A percentile compares a stretch with the other conserved stretches of the same genome.
Conservation (phyloP, 1,140 invertebrate genomes). For the Epicauta chinensis region DNA sequence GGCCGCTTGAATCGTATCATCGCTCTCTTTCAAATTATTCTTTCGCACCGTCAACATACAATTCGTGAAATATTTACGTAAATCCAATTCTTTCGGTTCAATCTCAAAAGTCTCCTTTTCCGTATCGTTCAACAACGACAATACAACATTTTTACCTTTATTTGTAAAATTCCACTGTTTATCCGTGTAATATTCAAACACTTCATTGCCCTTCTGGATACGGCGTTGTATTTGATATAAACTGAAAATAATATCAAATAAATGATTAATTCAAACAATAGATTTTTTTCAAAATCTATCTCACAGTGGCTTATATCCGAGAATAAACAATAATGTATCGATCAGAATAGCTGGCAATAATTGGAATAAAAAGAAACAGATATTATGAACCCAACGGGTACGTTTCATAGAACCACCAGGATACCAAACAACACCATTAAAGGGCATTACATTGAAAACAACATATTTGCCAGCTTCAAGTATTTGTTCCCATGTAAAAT, state of each 20-base stretch:
- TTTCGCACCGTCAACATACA: slow-evolving; percentile 40
- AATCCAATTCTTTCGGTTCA: slow-evolving; percentile 37
- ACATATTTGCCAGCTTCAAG: slow-evolving; percentile 71
- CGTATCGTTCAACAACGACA: slow-evolving; percentile 30
- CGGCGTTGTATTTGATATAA: slow-evolving; percentile 65
- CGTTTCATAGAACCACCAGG: slow-evolving; percentile 83
- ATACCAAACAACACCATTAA: slow-evolving; percentile 77
- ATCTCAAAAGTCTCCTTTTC: slow-evolving; percentile 38
- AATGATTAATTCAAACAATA: not conserved
- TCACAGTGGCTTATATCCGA: slow-evolving; percentile 78
- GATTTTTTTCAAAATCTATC: slow-evolving; percentile 32
- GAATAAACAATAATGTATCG: slow-evolving; percentile 65
- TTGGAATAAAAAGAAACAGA: slow-evolving; percentile 77
- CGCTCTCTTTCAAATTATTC: slow-evolving; percentile 50
- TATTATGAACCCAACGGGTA: slow-evolving; percentile 63
- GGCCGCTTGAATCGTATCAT: slow-evolving; percentile 46
- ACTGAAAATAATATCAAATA: slow-evolving; percentile 42
- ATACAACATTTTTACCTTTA: slow-evolving; percentile 18
- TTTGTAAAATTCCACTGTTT: slow-evolving; percentile 75
- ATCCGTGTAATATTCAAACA: slow-evolving; percentile 76
- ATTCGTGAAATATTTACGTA: slow-evolving; percentile 37
- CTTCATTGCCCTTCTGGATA: slow-evolving; percentile 71
- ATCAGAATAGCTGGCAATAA: slow-evolving; percentile 77
- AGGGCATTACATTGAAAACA: slow-evolving; percentile 60
- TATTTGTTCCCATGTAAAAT: slow-evolving; percentile 75